Evolutionary conservation across 92 coral and sea anemone species (phyloP).

Genomic region (Pocillopora grandis): DNA sequence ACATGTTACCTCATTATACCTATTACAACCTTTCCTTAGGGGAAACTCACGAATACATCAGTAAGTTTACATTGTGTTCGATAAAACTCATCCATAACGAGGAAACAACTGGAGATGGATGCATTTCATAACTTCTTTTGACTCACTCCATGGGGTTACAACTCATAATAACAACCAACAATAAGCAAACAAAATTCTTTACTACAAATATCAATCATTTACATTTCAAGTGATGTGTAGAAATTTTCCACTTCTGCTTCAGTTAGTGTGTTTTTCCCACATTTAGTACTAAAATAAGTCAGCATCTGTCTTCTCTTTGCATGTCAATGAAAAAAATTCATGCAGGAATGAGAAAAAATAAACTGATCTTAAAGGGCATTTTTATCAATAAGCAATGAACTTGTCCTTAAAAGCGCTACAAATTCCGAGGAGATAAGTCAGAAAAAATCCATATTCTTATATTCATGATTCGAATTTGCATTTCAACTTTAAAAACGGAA

Average conservation of each 20-base stretch:
- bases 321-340: background rate
- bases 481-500: background rate
- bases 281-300: background rate
- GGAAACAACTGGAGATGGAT: background rate
- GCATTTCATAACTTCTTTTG: background rate
- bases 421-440: background rate
- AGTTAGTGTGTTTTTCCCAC: background rate
- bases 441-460: background rate
- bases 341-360: background rate
- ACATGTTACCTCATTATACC: too few relatives aligned
- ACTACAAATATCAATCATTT: conserved; percentile 11
- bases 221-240: background rate
- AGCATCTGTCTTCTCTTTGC: background rate
- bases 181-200: background rate
- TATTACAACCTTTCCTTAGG: too few relatives aligned
- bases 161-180: background rate
- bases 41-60: too few relatives aligned
- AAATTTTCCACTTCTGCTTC: background rate
- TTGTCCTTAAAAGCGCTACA: background rate
- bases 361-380: background rate
- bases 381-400: background rate
- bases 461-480: background rate
- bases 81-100: too few relatives aligned
- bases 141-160: background rate
- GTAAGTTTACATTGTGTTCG: too few relatives aligned